Percentiles rank a stretch among this genome's conserved stretches.
Conservation (phyloP, 2,113 vertebrate species). For the Ardeotis arabs region DNA sequence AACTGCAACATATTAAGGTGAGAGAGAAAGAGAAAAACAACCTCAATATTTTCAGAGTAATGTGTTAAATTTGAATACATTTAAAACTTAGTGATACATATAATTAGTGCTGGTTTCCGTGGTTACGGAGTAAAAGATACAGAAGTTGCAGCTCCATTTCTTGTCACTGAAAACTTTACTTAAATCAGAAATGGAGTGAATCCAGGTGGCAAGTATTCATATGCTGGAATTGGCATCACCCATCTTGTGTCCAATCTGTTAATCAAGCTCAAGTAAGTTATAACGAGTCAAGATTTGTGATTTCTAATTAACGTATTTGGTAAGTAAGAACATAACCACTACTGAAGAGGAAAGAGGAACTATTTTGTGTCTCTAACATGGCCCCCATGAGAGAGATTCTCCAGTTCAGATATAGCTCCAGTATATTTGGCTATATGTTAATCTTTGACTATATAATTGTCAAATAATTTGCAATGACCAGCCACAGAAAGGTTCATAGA, state of each 20-base stretch:
- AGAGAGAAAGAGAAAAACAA: conserved; percentile 45
- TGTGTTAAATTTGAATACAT: conserved; percentile 58
- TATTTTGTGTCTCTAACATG: neutral
- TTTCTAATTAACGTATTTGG: conserved; percentile 1
- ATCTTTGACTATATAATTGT: neutral
- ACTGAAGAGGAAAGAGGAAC: neutral
- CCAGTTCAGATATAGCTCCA: neutral
- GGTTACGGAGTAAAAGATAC: conserved; percentile 48
- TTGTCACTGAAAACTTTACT: conserved; percentile 23
- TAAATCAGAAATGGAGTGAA: conserved; percentile 45
- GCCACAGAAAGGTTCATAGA: neutral
- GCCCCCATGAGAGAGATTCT: neutral
- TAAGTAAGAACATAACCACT: neutral
- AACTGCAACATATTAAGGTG: conserved; percentile 43
- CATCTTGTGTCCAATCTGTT: conserved; percentile 50
- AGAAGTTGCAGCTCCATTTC: conserved; percentile 27
- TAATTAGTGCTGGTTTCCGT: conserved; percentile 58
- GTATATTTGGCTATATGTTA: neutral
- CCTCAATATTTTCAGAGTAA: conserved; percentile 46
- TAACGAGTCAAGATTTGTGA: neutral
- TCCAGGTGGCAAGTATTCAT: conserved; percentile 50
- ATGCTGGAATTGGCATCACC: neutral
- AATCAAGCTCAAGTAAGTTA: neutral
- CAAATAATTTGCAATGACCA: neutral
- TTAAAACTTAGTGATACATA: conserved; percentile 55